Percentiles rank a stretch among this genome's conserved stretches.
phyloP scores from a whole-genome alignment of 2,797 vertebrate genomes.

The Rhabdophis nuchalis region DNA sequence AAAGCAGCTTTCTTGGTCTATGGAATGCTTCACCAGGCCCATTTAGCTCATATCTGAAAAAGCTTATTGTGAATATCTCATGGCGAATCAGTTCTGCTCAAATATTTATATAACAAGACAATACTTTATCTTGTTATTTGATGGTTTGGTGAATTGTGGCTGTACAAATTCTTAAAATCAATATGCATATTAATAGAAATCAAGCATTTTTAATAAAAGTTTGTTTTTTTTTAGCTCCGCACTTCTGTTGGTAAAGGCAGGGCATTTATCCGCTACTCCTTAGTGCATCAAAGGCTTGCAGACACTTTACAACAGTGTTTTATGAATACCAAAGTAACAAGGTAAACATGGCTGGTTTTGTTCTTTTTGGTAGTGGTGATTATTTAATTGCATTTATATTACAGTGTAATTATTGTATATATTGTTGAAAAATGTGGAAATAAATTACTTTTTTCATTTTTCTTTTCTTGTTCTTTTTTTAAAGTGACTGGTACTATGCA shows the following conservation, averaged over 20 bases:
- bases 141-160: neutral
- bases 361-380: neutral
- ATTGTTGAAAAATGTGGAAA: neutral
- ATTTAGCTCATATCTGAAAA: neutral
- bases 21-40: neutral
- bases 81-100: neutral
- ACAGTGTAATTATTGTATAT: accelerated
- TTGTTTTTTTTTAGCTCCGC: constrained; percentile 77
- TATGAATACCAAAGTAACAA: constrained; percentile 90
- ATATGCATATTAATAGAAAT: neutral
- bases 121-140: neutral
- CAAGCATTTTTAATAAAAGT: neutral
- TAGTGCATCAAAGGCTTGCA: constrained; percentile 91
- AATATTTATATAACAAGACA: neutral
- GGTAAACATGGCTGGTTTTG: constrained; percentile 67
- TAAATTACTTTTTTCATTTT: neutral
- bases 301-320: constrained; percentile 95
- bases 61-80: neutral
- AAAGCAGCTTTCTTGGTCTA: neutral
- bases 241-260: constrained; percentile 92
- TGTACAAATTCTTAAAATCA: neutral
- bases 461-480: neutral
- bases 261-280: constrained; percentile 91
- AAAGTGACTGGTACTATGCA: constrained; percentile 93
- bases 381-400: neutral